Evolutionary conservation across 2,888 invertebrate species (phyloP), one percentile per base, ranked within the genome.

Genomic region (Tortricodes alternella): DNA sequence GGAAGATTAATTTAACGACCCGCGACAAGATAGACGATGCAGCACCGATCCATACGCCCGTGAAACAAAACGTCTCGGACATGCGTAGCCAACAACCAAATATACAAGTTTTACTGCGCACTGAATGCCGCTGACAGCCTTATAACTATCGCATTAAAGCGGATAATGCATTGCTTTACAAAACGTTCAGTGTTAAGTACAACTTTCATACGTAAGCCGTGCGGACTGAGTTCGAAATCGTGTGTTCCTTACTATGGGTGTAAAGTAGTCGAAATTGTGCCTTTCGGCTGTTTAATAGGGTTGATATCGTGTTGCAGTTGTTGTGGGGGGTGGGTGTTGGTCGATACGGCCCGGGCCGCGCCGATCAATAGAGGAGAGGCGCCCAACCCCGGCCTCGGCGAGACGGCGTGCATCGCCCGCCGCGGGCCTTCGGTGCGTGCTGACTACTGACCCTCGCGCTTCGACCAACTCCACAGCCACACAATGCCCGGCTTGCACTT

Each of bases 361-460:
- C 70, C 78, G 85, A 81, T 86, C 86, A 80, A 91, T 90, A 83
- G 78, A 81, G 83, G 80, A 80, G 80, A 73, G 76, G 11, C 76
- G 71, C 68, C 70, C 53, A 51, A 57, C 46, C 32, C 43, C 62
- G 65, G 61, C 64, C 68, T 66, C 70, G 70, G 65, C 66, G 66
- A 63, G 65, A 56, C 58, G 66, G 69, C 68, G 68, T 74, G 77
- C 76, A 73, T 72, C 74, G 63, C 59, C 58, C 57, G 60, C 61
- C 64, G 68, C n/a, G 65, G 77, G 78, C 81, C 83, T 68, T 66
- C 71, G 77, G 77, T 32, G 24, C 43, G 21, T 29, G 29, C 29
- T 27, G 27, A 27, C 9, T 27, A 35, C 46, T 53, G 46, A 50
- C 56, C 49, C 56, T 50, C 48, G 23, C 49, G 9, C 11, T n/a